A percentile compares a stretch with the other conserved stretches of the same genome.
These are phyloP conservation scores for Paracanthobrama guichenoti DNA, from an alignment of 2,113 vertebrate genomes.

Conservation along the genomic window DNA sequence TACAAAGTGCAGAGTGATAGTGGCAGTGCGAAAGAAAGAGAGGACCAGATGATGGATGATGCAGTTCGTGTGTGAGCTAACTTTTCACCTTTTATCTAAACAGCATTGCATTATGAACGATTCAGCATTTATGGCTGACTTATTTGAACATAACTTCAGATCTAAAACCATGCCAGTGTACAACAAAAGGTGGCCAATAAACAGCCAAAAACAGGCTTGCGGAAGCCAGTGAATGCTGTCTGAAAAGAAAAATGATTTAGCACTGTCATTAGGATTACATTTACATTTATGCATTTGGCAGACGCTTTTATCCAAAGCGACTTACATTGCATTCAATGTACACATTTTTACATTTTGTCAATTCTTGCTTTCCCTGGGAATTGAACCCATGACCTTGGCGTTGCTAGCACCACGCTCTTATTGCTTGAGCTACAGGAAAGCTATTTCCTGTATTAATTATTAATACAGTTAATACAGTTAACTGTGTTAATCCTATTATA, in stretches of 20 bases:
- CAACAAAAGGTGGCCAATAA: not conserved
- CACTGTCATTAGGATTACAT: too few relatives aligned
- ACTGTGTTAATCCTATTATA: too few relatives aligned
- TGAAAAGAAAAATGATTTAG: not conserved
- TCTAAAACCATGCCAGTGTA: conserved; percentile 34
- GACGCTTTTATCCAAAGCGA: too few relatives aligned
- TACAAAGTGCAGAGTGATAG: conserved; percentile 35
- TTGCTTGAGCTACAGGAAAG: too few relatives aligned
- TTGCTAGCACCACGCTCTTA: too few relatives aligned
- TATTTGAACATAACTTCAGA: conserved; percentile 6
- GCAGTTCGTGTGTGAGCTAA: conserved; percentile 49
- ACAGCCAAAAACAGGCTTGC: not conserved
- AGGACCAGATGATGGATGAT: conserved; percentile 56
- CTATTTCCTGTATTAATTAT: too few relatives aligned
- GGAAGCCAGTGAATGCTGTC: not conserved
- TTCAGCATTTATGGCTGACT: conserved; percentile 41
- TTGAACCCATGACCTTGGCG: too few relatives aligned
- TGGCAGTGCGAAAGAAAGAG: conserved; percentile 10
- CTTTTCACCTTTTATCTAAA: conserved; percentile 49
- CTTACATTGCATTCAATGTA: too few relatives aligned
- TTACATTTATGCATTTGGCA: too few relatives aligned
- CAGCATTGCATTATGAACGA: conserved; percentile 58
- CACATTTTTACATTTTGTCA: too few relatives aligned
- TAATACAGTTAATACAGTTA: too few relatives aligned
- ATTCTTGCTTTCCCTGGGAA: too few relatives aligned